Percentiles rank a stretch among this genome's conserved stretches.
phyloP scores from a whole-genome alignment of 2,888 invertebrate genomes.

The Cerceris rybyensis region DNA sequence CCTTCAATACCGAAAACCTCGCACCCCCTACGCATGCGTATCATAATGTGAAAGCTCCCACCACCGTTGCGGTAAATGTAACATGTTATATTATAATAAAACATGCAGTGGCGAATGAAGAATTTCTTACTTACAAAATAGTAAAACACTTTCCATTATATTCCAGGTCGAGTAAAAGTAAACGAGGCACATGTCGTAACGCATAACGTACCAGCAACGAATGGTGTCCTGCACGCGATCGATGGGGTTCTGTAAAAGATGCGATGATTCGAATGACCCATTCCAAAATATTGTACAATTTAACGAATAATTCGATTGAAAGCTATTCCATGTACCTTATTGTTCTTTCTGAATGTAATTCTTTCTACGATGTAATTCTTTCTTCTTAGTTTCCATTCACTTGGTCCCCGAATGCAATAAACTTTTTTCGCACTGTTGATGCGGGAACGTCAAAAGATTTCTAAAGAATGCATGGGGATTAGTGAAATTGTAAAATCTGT shows the following conservation, averaged over 20 bases:
- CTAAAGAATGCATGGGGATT: too few relatives aligned
- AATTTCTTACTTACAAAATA: neutral
- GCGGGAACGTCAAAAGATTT: too few relatives aligned
- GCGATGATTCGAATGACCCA: neutral
- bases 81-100: too few relatives aligned
- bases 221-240: constrained; percentile 93
- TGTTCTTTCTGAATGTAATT: neutral
- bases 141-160: constrained; percentile 4
- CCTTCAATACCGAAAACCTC: too few relatives aligned
- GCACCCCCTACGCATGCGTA: too few relatives aligned
- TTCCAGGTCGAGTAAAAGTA: constrained; percentile 90
- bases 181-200: constrained; percentile 92
- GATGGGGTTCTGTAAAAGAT: constrained; percentile 86
- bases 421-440: too few relatives aligned
- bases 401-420: too few relatives aligned
- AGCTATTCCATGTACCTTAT: neutral
- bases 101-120: neutral
- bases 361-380: too few relatives aligned
- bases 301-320: constrained; percentile 7
- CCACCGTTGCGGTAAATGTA: neutral
- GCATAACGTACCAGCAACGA: constrained; percentile 93
- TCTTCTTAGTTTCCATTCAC: neutral
- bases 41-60: too few relatives aligned
- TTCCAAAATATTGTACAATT: neutral
- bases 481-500: too few relatives aligned